phyloP scores from a whole-genome alignment of 2,888 invertebrate genomes.

The Linnaemya vulpina region DNA sequence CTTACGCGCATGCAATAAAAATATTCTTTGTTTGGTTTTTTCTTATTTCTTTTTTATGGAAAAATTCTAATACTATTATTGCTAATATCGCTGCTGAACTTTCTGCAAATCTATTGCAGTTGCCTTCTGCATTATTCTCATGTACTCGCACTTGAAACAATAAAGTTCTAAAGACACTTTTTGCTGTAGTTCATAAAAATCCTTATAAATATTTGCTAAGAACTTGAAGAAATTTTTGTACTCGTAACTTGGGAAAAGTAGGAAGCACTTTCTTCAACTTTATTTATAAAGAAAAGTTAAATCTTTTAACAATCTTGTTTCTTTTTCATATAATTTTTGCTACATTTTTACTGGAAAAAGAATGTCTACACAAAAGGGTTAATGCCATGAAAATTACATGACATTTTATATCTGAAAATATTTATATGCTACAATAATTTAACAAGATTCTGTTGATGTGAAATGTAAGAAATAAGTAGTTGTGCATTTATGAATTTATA shows the following conservation, averaged over 20 bases:
- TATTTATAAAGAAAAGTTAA: constrained; percentile 10
- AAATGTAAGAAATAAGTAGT: no score
- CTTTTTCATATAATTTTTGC: constrained; percentile 28
- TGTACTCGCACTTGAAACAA: constrained; percentile 51
- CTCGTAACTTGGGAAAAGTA: constrained; percentile 45
- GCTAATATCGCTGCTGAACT: constrained; percentile 26
- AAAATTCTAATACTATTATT: background rate
- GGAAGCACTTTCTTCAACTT: background rate
- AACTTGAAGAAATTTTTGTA: constrained; percentile 63
- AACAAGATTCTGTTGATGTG: background rate
- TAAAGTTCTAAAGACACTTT: constrained; percentile 43
- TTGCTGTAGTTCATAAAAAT: constrained; percentile 58
- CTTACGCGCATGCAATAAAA: background rate
- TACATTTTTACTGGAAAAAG: constrained; percentile 3
- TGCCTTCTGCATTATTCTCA: constrained; percentile 30
- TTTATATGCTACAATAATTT: background rate
- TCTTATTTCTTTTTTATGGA: no score
- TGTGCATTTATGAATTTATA: no score
- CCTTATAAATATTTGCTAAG: constrained; percentile 68
- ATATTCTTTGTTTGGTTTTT: background rate
- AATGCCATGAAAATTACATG: constrained; percentile 23
- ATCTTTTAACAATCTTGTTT: constrained; percentile 40
- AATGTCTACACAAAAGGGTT: background rate
- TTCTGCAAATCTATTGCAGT: constrained; percentile 29
- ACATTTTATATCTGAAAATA: constrained; percentile 2